Conservation (phyloP, 2,113 vertebrate species). For the Odocoileus virginianus region DNA sequence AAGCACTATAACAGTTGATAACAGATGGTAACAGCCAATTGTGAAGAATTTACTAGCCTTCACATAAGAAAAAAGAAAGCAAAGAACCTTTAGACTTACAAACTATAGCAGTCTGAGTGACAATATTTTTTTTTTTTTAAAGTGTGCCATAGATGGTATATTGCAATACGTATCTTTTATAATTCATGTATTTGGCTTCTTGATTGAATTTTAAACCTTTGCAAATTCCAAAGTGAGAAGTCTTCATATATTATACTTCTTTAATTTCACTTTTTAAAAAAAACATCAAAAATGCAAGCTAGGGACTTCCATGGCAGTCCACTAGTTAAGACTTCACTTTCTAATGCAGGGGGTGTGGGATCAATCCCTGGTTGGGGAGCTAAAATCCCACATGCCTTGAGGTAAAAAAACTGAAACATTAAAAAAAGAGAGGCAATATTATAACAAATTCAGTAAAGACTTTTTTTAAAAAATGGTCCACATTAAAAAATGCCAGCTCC, state of each 20-base stretch:
- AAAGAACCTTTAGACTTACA: not conserved
- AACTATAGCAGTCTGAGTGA: not conserved
- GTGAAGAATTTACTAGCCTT: not conserved
- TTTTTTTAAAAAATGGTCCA: not conserved
- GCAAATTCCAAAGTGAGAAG: not conserved
- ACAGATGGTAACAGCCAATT: not conserved
- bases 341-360: not conserved
- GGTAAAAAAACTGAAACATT: not conserved
- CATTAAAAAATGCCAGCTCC: not conserved
- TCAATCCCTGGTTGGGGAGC: not conserved
- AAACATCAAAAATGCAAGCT: not conserved
- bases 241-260: not conserved
- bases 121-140: not conserved
- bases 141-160: not conserved
- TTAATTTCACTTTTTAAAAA: not conserved
- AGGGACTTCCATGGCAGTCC: not conserved
- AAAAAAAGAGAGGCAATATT: not conserved
- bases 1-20: not conserved
- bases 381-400: not conserved
- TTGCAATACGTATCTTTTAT: not conserved
- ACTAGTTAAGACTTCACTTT: not conserved
- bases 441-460: not conserved
- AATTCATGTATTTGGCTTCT: not conserved
- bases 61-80: not conserved
- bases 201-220: constrained; percentile 18